Base-by-base conservation (phyloP, 1,140 invertebrate species). In the Drosophila insularis region DNA sequence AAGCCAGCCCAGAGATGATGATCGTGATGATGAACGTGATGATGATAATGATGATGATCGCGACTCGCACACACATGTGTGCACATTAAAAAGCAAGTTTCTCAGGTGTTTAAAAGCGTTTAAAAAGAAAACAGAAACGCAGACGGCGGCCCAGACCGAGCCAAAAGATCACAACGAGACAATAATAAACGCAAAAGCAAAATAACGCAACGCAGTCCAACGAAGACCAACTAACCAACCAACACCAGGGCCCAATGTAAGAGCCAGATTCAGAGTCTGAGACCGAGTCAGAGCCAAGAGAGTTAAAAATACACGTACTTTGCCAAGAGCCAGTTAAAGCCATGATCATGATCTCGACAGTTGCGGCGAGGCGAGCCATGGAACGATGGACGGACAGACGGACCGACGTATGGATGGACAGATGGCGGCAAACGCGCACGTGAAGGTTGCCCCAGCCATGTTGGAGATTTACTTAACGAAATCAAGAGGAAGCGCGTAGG, bases 21-120 rank as follows among this genome's bases (percentile, higher is more conserved):
- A 21, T 50, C 32, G 32, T 35, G 4, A 35, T 35, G 32, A 35
- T 27, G 27, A 27, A 27, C 27, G 31, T 31, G 31, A 37, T 64
- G 55, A 63, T 23, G 37, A 37, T 63, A n/a, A 46, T 55, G 35
- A 64, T 54, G 31, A 55, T 65, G 55, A 62, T 74, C 72, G 37
- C 50, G 40, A 58, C 68, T 54, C 59, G 71, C 74, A 69, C 75
- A 73, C 74, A 78, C 68, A 71, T 89, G 80, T 82, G 80, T 80
- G 80, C 84, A 89, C 84, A 89, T 89, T 89, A 87, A 87, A 87
- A 89, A 89, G 84, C 84, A 89, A 89, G 84, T 89, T 89, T 89
- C 84, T 89, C 84, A 89, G 84, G 84, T 89, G 84, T 89, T 89
- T 89, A 89, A 89, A 89, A 89, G 84, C 85, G 85, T 89, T 89